Conservation (phyloP, 2,797 vertebrate species). For the Alca torda region DNA sequence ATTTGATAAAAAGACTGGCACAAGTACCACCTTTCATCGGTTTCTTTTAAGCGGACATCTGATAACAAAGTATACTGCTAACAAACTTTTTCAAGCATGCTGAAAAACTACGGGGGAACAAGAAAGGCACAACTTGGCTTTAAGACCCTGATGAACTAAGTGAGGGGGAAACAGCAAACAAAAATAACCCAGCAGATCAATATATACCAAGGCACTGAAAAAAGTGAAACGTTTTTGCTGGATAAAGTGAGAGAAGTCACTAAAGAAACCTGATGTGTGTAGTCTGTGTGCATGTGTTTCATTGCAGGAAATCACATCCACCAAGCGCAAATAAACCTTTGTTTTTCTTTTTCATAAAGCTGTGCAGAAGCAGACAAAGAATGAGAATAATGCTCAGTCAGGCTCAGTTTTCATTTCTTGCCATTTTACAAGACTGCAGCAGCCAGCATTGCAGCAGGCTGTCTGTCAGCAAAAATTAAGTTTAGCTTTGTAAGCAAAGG, state of each 20-base stretch:
- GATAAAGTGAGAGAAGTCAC: neutral
- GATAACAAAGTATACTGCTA: neutral
- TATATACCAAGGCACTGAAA: neutral
- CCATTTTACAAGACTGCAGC: neutral
- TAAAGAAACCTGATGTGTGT: neutral
- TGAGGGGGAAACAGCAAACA: neutral
- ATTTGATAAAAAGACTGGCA: neutral
- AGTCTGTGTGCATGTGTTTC: neutral
- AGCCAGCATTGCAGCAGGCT: neutral
- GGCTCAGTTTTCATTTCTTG: neutral
- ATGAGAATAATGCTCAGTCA: neutral
- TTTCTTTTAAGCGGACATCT: neutral
- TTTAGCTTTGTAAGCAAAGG: neutral
- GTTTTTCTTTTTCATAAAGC: neutral
- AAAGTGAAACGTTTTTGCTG: neutral
- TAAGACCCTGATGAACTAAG: neutral
- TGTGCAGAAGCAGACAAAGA: neutral
- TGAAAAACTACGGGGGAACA: neutral
- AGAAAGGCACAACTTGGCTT: neutral
- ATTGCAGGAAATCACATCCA: neutral
- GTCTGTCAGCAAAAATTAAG: conserved; percentile 1
- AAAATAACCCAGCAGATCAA: neutral
- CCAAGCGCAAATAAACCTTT: neutral
- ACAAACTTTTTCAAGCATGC: neutral
- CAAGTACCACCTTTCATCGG: neutral